Percentiles rank a stretch among this genome's conserved stretches.
phyloP scores from a whole-genome alignment of 2,888 invertebrate genomes.

The Aphodius granarius region DNA sequence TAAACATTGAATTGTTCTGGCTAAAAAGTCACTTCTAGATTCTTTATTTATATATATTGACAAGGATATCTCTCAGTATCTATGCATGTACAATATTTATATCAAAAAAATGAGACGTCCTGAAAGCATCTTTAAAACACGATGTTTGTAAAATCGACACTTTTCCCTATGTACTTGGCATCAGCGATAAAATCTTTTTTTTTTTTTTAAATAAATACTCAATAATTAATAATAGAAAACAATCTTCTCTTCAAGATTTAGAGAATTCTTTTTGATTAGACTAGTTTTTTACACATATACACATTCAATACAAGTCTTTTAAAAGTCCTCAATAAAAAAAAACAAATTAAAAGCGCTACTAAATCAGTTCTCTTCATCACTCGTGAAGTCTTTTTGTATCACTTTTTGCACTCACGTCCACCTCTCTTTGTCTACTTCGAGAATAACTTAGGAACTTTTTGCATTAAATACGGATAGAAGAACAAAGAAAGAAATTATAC shows the following conservation, averaged over 20 bases:
- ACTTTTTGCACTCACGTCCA: conserved; percentile 29
- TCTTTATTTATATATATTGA: conserved; percentile 42
- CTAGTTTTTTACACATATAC: conserved; percentile 47
- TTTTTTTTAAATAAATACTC: conserved; percentile 8
- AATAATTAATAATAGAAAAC: conserved; percentile 30
- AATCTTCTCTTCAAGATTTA: conserved; percentile 31
- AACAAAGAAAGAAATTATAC: conserved; percentile 39
- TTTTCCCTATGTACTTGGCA: conserved; percentile 37
- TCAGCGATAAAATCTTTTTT: conserved; percentile 33
- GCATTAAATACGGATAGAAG: conserved; percentile 17
- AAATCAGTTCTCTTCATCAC: conserved; percentile 17
- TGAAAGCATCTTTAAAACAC: conserved; percentile 10
- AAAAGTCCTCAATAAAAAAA: conserved; percentile 16
- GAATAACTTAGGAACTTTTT: conserved; percentile 52
- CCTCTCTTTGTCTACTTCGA: conserved; percentile 25
- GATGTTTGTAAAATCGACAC: conserved; percentile 18
- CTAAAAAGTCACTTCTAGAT: conserved; percentile 39
- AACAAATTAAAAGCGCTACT: conserved; percentile 24
- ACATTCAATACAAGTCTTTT: conserved; percentile 28
- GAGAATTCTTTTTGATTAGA: conserved; percentile 32
- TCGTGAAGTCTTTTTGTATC: not conserved
- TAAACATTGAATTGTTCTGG: conserved; percentile 41
- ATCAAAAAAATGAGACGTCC: conserved; percentile 12
- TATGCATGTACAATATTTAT: conserved; percentile 35
- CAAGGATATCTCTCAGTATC: conserved; percentile 46